phyloP scores from a whole-genome alignment of 30 jellyfish, hydroid and myxozoan genomes.

The Pseudorhiza aurosa region DNA sequence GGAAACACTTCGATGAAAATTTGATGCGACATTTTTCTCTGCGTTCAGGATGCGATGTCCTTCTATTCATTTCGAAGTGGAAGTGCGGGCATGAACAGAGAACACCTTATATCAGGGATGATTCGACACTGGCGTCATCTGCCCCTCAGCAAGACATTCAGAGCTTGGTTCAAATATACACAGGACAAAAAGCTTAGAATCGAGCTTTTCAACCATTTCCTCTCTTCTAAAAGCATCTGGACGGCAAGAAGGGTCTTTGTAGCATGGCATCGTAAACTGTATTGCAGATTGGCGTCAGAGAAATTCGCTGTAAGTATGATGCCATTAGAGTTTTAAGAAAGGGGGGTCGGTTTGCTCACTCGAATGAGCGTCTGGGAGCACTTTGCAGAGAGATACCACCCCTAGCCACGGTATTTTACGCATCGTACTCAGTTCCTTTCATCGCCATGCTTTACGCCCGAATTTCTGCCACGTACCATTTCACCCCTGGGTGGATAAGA shows the following conservation, averaged over 20 bases:
- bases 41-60: constrained; percentile 74
- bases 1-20: too few relatives aligned
- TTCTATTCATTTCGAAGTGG: constrained; percentile 62
- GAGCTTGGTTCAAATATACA: constrained; percentile 67
- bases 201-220: constrained; percentile 26
- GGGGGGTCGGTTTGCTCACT: too few relatives aligned
- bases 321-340: too few relatives aligned
- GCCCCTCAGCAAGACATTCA: constrained; percentile 61
- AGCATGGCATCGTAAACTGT: constrained; percentile 56
- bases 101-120: constrained; percentile 53
- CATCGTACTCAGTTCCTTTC: neutral
- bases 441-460: too few relatives aligned
- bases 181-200: constrained; percentile 27
- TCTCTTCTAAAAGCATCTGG: neutral
- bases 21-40: too few relatives aligned
- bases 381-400: too few relatives aligned
- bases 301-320: constrained; percentile 31
- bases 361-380: too few relatives aligned
- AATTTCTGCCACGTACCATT: too few relatives aligned
- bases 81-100: constrained; percentile 53
- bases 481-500: too few relatives aligned
- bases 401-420: too few relatives aligned
- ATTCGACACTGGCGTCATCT: constrained; percentile 72
- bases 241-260: constrained; percentile 13
- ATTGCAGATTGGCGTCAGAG: constrained; percentile 44